A percentile compares a stretch with the other conserved stretches of the same genome.
phyloP scores from a whole-genome alignment of 2,113 vertebrate species.

The Candoia aspera region DNA sequence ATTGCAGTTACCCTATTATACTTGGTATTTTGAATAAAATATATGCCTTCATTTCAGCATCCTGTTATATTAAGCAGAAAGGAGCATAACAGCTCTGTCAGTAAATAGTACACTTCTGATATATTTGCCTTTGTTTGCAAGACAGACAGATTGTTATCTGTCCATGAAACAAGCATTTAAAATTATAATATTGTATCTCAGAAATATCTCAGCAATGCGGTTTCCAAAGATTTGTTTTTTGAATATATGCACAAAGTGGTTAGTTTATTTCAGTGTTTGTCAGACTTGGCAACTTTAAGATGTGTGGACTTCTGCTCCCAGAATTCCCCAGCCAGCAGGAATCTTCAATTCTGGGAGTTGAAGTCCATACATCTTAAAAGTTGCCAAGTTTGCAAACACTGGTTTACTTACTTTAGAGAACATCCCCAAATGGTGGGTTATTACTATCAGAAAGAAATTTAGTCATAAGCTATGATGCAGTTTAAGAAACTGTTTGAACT shows the following conservation, averaged over 20 bases:
- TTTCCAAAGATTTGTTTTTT: neutral
- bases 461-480: neutral
- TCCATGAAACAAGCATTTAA: constrained; percentile 22
- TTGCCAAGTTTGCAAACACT: neutral
- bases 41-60: neutral
- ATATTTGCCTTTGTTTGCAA: neutral
- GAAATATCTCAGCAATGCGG: constrained; percentile 2
- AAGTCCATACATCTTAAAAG: neutral
- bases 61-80: neutral
- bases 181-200: constrained; percentile 12
- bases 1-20: neutral
- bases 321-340: neutral
- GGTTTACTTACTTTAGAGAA: constrained; percentile 34
- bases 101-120: constrained; percentile 17
- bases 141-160: constrained; percentile 10
- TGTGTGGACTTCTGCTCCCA: neutral
- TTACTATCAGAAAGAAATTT: neutral
- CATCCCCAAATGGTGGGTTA: constrained; percentile 14
- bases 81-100: neutral
- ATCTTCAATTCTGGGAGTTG: neutral
- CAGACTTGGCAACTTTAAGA: neutral
- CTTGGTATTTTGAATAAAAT: constrained; percentile 5
- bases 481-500: neutral
- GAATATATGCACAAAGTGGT: neutral
- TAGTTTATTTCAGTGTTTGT: neutral